Evolutionary conservation across 2,113 vertebrate genomes (phyloP).

Genomic region (Podarcis cretensis): DNA sequence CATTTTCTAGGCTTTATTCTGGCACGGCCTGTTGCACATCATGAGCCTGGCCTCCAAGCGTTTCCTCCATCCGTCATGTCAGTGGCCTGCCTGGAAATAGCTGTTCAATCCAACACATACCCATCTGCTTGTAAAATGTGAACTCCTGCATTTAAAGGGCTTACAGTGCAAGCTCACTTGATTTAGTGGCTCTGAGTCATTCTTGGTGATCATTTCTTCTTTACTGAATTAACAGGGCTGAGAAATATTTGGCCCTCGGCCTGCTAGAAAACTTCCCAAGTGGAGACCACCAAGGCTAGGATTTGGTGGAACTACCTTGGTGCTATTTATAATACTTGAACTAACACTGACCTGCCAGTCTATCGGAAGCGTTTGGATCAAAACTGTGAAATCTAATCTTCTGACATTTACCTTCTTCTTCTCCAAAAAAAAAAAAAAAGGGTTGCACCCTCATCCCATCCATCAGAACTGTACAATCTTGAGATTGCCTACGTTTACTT

Average conservation of each 20-base stretch:
- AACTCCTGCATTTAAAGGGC: constrained; percentile 38
- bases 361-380: constrained; percentile 70
- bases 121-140: constrained; percentile 36
- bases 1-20: constrained; percentile 51
- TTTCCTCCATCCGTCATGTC: constrained; percentile 39
- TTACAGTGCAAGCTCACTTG: constrained; percentile 48
- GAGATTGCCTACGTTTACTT: constrained; percentile 19
- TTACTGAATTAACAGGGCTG: constrained; percentile 53
- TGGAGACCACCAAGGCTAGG: constrained; percentile 42
- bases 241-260: constrained; percentile 53
- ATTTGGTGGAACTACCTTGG: constrained; percentile 61
- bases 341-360: constrained; percentile 80
- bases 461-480: not conserved
- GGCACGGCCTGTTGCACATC: constrained; percentile 56
- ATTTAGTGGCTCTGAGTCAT: constrained; percentile 34
- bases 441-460: not conserved
- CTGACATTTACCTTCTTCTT: constrained; percentile 51
- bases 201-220: constrained; percentile 18
- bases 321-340: constrained; percentile 81
- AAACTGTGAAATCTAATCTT: constrained; percentile 82
- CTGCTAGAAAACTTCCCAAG: constrained; percentile 36
- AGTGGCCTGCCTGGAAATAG: constrained; percentile 31
- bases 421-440: not conserved
- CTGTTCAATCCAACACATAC: constrained; percentile 21
- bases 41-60: constrained; percentile 38